These are phyloP conservation scores for Rotaria sp. DNA, from an alignment of 2,888 invertebrate species.

Conservation along the genomic window DNA sequence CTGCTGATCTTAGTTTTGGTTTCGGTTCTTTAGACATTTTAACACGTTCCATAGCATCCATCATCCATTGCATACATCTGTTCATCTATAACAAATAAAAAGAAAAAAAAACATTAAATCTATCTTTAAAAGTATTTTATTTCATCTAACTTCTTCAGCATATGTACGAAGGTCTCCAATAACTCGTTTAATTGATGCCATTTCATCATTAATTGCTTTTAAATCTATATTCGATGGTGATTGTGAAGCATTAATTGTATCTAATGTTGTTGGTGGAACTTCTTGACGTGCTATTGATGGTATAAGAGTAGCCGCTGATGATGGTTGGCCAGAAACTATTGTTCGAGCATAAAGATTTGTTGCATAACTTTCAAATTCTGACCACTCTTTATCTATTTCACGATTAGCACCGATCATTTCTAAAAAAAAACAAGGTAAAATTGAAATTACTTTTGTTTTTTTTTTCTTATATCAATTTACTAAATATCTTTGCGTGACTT, in stretches of 20 bases:
- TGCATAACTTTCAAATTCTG: conserved; percentile 18
- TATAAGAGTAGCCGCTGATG: background rate
- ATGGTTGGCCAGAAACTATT: background rate
- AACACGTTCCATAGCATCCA: conserved; percentile 1
- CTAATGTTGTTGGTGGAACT: background rate
- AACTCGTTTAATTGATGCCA: background rate
- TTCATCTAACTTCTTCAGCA: conserved; percentile 7
- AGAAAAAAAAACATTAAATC: background rate
- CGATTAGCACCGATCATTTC: background rate
- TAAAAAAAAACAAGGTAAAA: background rate
- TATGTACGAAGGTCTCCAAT: background rate
- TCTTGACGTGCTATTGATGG: background rate
- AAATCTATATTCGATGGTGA: background rate
- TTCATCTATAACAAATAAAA: background rate
- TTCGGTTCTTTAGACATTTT: conserved; percentile 1
- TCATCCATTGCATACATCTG: background rate
- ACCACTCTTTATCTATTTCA: background rate
- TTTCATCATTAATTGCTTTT: background rate
- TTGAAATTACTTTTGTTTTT: background rate
- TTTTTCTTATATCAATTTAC: background rate
- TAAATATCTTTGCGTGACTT: background rate
- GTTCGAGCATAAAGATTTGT: background rate
- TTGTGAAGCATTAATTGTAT: background rate
- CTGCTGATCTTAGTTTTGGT: background rate
- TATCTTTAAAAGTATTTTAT: background rate